Conservation (phyloP, 1,140 invertebrate genomes). For the Calycopis cecrops region DNA sequence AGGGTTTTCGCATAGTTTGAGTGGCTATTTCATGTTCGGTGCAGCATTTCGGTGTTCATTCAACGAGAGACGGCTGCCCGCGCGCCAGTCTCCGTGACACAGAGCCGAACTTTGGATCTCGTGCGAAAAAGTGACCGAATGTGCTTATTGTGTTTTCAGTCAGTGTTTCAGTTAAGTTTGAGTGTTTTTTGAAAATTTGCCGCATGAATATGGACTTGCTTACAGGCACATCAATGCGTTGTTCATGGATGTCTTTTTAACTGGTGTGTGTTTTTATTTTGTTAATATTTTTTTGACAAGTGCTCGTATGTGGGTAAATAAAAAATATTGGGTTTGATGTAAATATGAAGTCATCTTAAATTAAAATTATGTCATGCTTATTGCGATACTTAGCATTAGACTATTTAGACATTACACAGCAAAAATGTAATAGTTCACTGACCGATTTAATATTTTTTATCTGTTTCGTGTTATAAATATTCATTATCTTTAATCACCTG, state of each 20-base stretch:
- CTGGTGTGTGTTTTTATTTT: slow-evolving; percentile 58
- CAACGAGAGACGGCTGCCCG: slow-evolving; percentile 59
- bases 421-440: too few species aligned
- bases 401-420: too few species aligned
- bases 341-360: too few species aligned
- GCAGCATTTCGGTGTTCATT: slow-evolving; percentile 67
- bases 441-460: too few species aligned
- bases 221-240: slow-evolving; percentile 66
- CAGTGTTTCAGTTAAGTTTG: slow-evolving; percentile 37
- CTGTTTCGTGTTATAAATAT: too few species aligned
- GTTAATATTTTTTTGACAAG: background rate
- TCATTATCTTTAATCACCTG: too few species aligned
- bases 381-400: too few species aligned
- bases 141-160: slow-evolving; percentile 35
- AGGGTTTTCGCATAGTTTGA: slow-evolving; percentile 71
- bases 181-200: slow-evolving; percentile 42
- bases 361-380: too few species aligned
- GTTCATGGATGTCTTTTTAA: slow-evolving; percentile 74
- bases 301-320: too few species aligned
- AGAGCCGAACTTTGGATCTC: slow-evolving; percentile 36
- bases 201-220: slow-evolving; percentile 69
- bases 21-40: slow-evolving; percentile 69
- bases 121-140: slow-evolving; percentile 27
- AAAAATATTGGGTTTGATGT: too few species aligned
- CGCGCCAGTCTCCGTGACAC: slow-evolving; percentile 60